Base-by-base conservation (phyloP, 2,113 vertebrate genomes). In the Melanocharis versteri region DNA sequence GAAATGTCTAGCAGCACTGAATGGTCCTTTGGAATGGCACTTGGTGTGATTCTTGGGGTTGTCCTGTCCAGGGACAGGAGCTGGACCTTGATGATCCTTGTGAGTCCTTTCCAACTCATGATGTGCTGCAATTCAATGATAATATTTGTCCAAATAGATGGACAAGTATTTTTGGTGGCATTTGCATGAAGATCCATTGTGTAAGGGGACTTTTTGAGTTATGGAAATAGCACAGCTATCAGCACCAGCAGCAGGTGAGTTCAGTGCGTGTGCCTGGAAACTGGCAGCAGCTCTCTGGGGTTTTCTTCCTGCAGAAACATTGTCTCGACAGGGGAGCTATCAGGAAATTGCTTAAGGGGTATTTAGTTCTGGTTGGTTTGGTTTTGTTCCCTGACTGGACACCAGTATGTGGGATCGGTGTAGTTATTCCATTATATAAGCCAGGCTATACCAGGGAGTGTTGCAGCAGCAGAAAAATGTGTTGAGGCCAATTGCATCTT, bases 361-460 rank as follows among this genome's bases (percentile, higher is more conserved):
- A 3, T 69, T 88, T 65, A 37, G 44, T 92, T 88, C 23, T 75
- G 51, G 1, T 71, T 94, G 26, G 51, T 68, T 89, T 94, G 68
- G 3, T 72, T 93, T 91, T 80, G 42, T 27, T 37, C 44, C 14
- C 42, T 58, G 47, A n/a, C 35, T 19, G 70, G 64, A 33, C 33
- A 35, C 14, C 21, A 30, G 72, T 57, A 16, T 0, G 0, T 47
- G 44, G 10, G 27, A 70, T 56, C 33, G 26, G 12, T 33, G 47
- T 39, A 42, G 23, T 35, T 70, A 44, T n/a, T n/a, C 5, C 31
- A 1, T 60, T 54, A 2, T 11, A 4, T 60, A 30, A 48, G 24
- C 11, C 44, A 60, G 61, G 35, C 18, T 82, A 24, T 16, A 5
- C 3, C 0, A 0, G 0, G 1, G 37, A 28, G 53, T 44, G 14